phyloP scores from a whole-genome alignment of 2,113 vertebrate species.

The Sitta europaea region DNA sequence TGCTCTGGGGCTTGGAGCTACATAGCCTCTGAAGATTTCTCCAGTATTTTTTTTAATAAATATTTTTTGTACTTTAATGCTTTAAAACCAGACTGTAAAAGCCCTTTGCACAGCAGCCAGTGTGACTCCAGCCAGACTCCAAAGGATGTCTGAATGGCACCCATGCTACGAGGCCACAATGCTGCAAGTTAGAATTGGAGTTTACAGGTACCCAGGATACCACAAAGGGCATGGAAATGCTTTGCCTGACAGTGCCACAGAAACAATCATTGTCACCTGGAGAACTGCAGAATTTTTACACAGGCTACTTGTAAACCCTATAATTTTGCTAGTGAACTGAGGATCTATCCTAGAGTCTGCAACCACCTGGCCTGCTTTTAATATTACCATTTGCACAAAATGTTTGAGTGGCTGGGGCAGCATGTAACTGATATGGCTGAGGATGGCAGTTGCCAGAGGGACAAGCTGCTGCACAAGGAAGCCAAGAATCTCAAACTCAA shows the following conservation, averaged over 20 bases:
- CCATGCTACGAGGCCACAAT: background rate
- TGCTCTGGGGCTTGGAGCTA: background rate
- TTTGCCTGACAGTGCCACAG: background rate
- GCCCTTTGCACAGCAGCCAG: background rate
- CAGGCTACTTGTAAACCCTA: background rate
- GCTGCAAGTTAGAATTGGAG: background rate
- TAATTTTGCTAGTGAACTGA: background rate
- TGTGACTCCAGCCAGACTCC: too few species aligned
- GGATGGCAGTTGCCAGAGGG: constrained; percentile 51
- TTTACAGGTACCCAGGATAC: background rate
- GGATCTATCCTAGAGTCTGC: background rate
- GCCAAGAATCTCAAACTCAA: constrained; percentile 49
- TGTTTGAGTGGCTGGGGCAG: constrained; percentile 8
- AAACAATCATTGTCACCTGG: background rate
- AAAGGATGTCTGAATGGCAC: background rate
- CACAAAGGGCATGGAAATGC: background rate
- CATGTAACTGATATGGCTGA: constrained; percentile 46
- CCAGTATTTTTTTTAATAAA: background rate
- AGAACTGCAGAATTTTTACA: background rate
- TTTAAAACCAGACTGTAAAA: background rate
- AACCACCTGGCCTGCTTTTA: constrained; percentile 14
- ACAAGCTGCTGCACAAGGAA: constrained; percentile 27
- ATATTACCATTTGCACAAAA: constrained; percentile 11
- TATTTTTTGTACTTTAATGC: background rate
- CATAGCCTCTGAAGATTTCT: background rate